Evolutionary conservation across 2,113 vertebrate genomes (phyloP).

Genomic region (Orthonyx spaldingii): DNA sequence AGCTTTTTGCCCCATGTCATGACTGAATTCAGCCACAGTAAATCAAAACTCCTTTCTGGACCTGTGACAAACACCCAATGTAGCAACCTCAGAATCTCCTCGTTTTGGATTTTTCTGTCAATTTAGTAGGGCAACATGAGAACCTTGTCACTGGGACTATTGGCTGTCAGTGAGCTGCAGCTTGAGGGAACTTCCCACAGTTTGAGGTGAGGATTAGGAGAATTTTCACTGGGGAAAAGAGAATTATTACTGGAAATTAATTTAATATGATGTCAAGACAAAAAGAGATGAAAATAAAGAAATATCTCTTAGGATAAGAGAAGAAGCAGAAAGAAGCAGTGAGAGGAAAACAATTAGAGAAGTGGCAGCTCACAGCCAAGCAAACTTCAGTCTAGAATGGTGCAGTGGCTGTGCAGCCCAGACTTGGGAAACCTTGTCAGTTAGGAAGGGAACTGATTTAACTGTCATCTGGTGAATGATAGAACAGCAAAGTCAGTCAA

Average conservation of each 20-base stretch:
- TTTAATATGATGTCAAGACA: neutral
- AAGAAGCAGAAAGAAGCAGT: neutral
- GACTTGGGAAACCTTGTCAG: neutral
- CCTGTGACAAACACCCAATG: neutral
- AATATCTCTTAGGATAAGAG: neutral
- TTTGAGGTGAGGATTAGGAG: neutral
- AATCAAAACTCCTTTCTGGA: neutral
- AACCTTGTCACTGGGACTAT: neutral
- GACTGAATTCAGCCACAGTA: neutral
- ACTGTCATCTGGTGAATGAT: neutral
- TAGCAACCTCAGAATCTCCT: accelerated
- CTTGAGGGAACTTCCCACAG: neutral
- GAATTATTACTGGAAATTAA: neutral
- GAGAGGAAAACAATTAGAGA: neutral
- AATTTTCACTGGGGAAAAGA: neutral
- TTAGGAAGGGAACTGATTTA: neutral
- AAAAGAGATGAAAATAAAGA: neutral
- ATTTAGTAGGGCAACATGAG: neutral
- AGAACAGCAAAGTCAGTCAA: neutral
- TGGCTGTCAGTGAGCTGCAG: neutral
- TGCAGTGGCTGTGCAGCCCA: neutral
- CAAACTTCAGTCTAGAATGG: neutral
- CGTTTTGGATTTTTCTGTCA: neutral
- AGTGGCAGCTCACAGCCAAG: neutral
- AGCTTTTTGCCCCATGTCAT: neutral